phyloP scores from a whole-genome alignment of 2,797 vertebrate species.

The Malurus splendens region DNA sequence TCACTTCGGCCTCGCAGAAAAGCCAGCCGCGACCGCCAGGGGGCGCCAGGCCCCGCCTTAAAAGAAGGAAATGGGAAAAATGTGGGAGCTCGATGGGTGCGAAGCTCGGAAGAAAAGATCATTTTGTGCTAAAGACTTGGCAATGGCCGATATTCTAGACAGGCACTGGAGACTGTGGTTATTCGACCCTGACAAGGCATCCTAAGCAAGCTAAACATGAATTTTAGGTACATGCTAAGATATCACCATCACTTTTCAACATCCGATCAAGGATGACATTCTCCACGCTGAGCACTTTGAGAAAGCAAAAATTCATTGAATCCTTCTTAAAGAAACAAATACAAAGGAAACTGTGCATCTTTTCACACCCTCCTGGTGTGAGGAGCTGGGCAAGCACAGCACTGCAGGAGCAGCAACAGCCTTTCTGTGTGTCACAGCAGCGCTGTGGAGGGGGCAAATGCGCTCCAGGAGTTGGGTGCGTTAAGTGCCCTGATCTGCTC shows the following conservation, averaged over 20 bases:
- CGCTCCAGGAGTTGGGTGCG: neutral
- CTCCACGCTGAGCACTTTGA: neutral
- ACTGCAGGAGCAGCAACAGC: neutral
- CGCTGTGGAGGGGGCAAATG: accelerated
- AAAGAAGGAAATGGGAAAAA: accelerated
- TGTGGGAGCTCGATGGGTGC: accelerated
- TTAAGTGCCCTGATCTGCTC: neutral
- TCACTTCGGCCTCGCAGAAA: neutral
- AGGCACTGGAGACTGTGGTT: neutral
- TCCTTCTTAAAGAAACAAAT: neutral
- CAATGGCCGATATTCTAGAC: accelerated
- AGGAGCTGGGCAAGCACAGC: neutral
- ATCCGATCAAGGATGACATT: neutral
- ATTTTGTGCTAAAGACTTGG: accelerated
- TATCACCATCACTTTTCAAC: neutral
- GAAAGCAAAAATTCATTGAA: neutral
- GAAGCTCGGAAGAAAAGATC: accelerated
- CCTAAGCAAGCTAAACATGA: neutral
- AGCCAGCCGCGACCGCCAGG: neutral
- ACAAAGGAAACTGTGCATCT: neutral
- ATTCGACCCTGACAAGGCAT: neutral
- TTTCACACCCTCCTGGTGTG: neutral
- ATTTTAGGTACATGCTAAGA: neutral
- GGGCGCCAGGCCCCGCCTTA: neutral
- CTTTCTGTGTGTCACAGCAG: accelerated